phyloP scores from a whole-genome alignment of 2,888 invertebrate species.

The Auanema freiburgensis region DNA sequence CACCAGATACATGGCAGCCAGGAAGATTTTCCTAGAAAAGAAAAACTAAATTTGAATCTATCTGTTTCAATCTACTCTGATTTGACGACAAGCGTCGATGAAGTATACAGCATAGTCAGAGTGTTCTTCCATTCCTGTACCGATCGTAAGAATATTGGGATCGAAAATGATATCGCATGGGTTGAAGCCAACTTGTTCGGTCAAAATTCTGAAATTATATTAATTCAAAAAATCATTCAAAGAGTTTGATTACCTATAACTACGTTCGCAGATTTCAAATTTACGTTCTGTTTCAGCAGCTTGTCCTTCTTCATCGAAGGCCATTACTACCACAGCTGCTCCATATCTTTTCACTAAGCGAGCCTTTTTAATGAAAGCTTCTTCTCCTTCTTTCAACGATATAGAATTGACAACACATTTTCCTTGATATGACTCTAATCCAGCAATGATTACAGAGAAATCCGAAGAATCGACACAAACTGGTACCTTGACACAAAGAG shows the following conservation, averaged over 20 bases:
- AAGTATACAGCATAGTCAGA: conserved; percentile 69
- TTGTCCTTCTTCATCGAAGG: conserved; percentile 72
- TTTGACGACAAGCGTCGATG: conserved; percentile 68
- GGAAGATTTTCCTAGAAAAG: conserved; percentile 65
- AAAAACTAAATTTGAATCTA: background rate
- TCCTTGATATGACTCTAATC: conserved; percentile 70
- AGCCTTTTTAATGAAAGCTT: conserved; percentile 69
- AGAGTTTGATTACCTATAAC: conserved; percentile 30
- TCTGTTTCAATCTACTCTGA: conserved; percentile 66
- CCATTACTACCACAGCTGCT: conserved; percentile 72
- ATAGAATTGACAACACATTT: conserved; percentile 72
- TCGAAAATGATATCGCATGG: conserved; percentile 72
- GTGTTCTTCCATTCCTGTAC: conserved; percentile 73
- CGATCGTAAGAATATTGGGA: conserved; percentile 72
- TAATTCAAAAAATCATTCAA: background rate
- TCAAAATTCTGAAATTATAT: conserved; percentile 65
- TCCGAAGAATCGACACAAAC: conserved; percentile 72
- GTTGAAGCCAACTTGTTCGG: conserved; percentile 69
- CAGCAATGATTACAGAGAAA: conserved; percentile 70
- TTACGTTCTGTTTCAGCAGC: conserved; percentile 69
- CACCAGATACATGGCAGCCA: conserved; percentile 70
- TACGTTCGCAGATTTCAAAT: conserved; percentile 70
- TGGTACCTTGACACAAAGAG: conserved; percentile 67
- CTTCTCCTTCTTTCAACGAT: conserved; percentile 71
- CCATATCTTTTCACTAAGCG: conserved; percentile 69